phyloP scores from a whole-genome alignment of 53 echinoderm and acorn worm species.

The Mesocentrotus franciscanus region DNA sequence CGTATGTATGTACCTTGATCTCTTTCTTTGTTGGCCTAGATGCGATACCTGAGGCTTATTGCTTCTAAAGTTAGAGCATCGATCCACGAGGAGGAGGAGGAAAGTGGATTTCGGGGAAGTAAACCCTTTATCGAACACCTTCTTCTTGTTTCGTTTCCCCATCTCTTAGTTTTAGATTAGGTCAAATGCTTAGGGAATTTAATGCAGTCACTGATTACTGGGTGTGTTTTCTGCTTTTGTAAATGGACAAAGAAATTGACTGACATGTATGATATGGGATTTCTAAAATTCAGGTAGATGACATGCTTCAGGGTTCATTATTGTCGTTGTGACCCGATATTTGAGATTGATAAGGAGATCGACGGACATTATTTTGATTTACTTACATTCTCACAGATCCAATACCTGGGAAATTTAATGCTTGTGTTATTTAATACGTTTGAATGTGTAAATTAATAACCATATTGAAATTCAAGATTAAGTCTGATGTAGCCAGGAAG shows the following conservation, averaged over 20 bases:
- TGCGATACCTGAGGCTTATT: constrained; percentile 1
- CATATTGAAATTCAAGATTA: no score
- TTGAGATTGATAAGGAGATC: no score
- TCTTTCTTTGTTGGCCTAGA: not conserved
- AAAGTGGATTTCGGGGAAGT: constrained; percentile 22
- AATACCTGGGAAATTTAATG: no score
- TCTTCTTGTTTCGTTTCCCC: not conserved
- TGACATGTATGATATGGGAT: not conserved
- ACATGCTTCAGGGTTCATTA: no score
- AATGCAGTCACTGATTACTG: not conserved
- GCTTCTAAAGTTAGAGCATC: not conserved
- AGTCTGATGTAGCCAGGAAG: no score
- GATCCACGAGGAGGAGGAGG: not conserved
- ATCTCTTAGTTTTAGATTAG: not conserved
- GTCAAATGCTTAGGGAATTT: not conserved
- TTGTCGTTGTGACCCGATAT: no score
- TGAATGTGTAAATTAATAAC: no score
- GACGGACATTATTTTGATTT: no score
- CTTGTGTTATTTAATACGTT: no score
- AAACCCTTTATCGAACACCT: not conserved
- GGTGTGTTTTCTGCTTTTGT: not conserved
- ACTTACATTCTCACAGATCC: no score
- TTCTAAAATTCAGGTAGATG: not conserved
- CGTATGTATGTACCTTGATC: not conserved
- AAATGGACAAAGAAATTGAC: not conserved